phyloP scores from a whole-genome alignment of 2,113 vertebrate species.

The Dendropsophus ebraccatus region DNA sequence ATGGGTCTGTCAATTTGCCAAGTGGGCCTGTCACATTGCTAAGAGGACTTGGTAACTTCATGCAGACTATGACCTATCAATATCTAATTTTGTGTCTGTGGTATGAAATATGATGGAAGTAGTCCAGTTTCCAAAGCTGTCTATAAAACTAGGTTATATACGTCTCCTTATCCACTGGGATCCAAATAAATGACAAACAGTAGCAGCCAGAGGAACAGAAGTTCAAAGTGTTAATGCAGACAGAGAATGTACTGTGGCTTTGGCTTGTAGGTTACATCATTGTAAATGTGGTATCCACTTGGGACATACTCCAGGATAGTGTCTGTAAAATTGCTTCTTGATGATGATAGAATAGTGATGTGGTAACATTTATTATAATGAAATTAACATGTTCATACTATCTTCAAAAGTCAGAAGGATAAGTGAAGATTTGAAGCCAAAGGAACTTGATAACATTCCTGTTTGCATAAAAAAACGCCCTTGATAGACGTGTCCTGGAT shows the following conservation, averaged over 20 bases:
- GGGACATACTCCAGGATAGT: neutral
- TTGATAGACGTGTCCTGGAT: conserved; percentile 55
- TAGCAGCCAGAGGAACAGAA: neutral
- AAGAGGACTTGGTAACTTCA: too few relatives aligned
- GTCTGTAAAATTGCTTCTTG: neutral
- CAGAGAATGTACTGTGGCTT: neutral
- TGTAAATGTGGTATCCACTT: neutral
- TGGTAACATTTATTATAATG: neutral
- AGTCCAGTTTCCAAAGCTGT: neutral
- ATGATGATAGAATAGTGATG: neutral
- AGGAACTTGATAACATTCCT: neutral
- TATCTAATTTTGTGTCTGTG: too few relatives aligned
- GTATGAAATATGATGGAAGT: neutral
- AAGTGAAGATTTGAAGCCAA: conserved; percentile 7
- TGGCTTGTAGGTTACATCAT: neutral
- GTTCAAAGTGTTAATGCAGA: conserved; percentile 14
- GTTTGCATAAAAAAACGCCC: conserved; percentile 8
- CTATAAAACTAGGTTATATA: neutral
- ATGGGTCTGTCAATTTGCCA: too few relatives aligned
- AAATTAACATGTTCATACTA: neutral
- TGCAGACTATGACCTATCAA: too few relatives aligned
- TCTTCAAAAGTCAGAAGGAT: conserved; percentile 13
- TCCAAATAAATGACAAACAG: neutral
- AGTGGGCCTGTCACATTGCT: too few relatives aligned
- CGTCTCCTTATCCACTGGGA: neutral